These are phyloP conservation scores for Sphenopsis melanotis DNA, from an alignment of 2,797 vertebrate genomes.

Conservation along the genomic window DNA sequence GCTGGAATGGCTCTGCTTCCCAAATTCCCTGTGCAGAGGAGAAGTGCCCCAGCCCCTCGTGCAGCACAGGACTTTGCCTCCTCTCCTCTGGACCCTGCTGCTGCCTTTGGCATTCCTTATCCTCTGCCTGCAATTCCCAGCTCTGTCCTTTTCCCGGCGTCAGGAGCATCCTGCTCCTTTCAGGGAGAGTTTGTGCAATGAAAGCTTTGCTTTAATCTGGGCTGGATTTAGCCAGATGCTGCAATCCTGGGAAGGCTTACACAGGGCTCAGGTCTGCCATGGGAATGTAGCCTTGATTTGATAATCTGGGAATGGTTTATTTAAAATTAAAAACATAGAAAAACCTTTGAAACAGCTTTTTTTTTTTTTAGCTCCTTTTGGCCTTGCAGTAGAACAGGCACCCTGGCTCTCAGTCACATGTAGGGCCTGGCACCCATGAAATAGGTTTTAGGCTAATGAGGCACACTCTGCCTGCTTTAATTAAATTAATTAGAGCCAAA, in stretches of 20 bases:
- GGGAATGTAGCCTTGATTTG: not conserved
- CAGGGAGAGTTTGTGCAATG: not conserved
- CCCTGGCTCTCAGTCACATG: rapidly evolving
- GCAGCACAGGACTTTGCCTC: not conserved
- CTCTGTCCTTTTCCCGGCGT: not conserved
- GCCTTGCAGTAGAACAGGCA: not conserved
- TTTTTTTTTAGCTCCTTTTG: not conserved
- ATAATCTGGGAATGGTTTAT: not conserved
- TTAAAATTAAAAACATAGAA: not conserved
- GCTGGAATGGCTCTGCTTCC: not conserved
- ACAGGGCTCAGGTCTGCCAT: not conserved
- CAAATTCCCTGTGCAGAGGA: not conserved
- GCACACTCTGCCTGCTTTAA: not conserved
- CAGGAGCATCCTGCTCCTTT: not conserved
- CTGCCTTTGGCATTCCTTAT: not conserved
- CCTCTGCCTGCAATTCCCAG: not conserved
- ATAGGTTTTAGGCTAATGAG: not conserved
- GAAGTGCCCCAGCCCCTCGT: rapidly evolving
- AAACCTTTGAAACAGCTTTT: not conserved
- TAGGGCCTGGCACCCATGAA: not conserved
- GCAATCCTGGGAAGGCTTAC: not conserved
- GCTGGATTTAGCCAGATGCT: constrained; percentile 20
- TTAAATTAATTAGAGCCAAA: not conserved
- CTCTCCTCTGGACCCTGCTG: not conserved
- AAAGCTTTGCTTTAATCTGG: constrained; percentile 36